Conservation (phyloP, 1,140 invertebrate genomes). For the Euura lappo region DNA sequence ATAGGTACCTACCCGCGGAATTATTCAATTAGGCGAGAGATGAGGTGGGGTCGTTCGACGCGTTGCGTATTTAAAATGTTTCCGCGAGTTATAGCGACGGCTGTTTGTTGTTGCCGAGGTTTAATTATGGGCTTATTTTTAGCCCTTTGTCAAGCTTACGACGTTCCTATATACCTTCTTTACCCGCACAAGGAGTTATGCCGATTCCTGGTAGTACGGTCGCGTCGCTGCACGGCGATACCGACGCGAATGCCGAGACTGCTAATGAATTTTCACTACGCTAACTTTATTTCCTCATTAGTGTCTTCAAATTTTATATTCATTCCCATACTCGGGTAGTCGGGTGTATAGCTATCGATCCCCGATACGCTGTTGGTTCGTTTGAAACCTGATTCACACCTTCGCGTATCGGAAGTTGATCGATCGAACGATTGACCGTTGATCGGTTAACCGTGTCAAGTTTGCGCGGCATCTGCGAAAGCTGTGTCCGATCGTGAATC, state of each 20-base stretch:
- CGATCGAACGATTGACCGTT: too few relatives aligned
- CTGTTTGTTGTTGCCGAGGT: constrained; percentile 46
- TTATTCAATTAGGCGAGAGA: too few relatives aligned
- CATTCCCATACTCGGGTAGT: background rate
- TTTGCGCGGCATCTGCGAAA: too few relatives aligned
- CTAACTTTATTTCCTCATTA: constrained; percentile 55
- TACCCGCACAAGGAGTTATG: constrained; percentile 51
- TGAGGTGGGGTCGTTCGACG: background rate
- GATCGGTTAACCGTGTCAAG: too few relatives aligned
- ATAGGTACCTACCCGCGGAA: background rate
- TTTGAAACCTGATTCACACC: background rate
- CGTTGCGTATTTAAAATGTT: background rate
- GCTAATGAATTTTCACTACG: constrained; percentile 59
- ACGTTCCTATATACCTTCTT: constrained; percentile 22
- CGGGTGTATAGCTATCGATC: background rate
- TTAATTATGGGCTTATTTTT: constrained; percentile 60
- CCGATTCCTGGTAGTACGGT: constrained; percentile 48
- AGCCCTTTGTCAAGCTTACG: constrained; percentile 43
- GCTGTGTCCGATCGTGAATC: background rate
- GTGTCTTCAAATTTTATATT: constrained; percentile 38
- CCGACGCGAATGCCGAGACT: constrained; percentile 30
- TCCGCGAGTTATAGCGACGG: background rate
- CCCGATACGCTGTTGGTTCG: background rate
- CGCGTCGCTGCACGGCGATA: background rate
- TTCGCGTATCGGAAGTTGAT: too few relatives aligned